phyloP scores from a whole-genome alignment of 2,888 invertebrate genomes.

The Lepeophtheirus nordmannii region DNA sequence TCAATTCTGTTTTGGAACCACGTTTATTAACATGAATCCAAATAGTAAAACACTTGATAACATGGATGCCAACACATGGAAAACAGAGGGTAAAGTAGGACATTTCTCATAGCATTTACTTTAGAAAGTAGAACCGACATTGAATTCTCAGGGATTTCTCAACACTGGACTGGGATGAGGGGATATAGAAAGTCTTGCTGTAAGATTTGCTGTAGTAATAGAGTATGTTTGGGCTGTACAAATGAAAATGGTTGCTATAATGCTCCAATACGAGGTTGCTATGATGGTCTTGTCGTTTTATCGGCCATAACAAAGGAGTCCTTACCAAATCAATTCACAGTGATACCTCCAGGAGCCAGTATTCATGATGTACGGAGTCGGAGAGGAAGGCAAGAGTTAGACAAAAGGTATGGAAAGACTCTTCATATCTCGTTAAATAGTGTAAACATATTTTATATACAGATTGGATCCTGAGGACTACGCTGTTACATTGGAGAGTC shows the following conservation, averaged over 20 bases:
- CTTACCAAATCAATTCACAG: slow-evolving; percentile 3
- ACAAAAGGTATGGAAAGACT: no score
- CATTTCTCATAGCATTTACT: not conserved
- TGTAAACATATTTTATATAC: no score
- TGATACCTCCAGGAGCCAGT: no score
- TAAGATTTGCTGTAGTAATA: slow-evolving; percentile 23
- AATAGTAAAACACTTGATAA: slow-evolving; percentile 17
- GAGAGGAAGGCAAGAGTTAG: no score
- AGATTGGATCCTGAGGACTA: slow-evolving; percentile 3
- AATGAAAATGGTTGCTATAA: slow-evolving; percentile 5
- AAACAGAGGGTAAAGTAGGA: slow-evolving; percentile 20
- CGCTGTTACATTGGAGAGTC: slow-evolving; percentile 4
- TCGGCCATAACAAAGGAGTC: slow-evolving; percentile 11
- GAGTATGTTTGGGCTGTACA: slow-evolving; percentile 9
- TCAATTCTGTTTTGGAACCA: slow-evolving; percentile 20
- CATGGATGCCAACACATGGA: slow-evolving; percentile 24
- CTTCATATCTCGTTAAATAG: no score
- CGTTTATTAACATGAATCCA: slow-evolving; percentile 16
- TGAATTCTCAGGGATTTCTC: not conserved
- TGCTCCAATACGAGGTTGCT: slow-evolving; percentile 14
- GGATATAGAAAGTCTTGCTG: slow-evolving; percentile 17
- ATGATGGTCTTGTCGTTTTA: slow-evolving; percentile 20
- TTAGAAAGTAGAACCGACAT: not conserved
- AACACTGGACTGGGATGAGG: slow-evolving; percentile 18
- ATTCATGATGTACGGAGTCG: no score